These are phyloP conservation scores for Dasyornis broadbenti DNA, from an alignment of 2,113 vertebrate species.

Conservation along the genomic window DNA sequence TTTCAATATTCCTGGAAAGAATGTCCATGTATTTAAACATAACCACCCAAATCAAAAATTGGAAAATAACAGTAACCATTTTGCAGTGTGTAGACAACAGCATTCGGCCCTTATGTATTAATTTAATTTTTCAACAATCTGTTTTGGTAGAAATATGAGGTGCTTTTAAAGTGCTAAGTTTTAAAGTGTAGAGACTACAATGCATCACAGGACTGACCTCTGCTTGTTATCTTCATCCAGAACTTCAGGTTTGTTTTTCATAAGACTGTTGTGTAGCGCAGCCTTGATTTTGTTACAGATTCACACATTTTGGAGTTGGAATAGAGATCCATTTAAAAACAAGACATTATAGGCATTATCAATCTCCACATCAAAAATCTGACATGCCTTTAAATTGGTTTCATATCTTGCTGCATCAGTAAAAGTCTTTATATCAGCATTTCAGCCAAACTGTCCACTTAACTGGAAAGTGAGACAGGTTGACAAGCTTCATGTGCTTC, in stretches of 20 bases:
- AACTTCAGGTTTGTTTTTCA: background rate
- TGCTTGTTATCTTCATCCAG: background rate
- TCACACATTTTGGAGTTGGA: background rate
- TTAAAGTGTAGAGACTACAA: background rate
- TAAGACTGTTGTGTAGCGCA: background rate
- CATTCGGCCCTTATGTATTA: background rate
- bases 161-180: background rate
- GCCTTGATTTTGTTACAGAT: background rate
- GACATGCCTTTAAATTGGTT: background rate
- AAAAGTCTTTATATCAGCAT: background rate
- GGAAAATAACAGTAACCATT: background rate
- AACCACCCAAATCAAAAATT: background rate
- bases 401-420: background rate
- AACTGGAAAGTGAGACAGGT: background rate
- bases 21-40: background rate
- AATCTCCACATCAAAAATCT: background rate
- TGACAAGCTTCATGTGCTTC: background rate
- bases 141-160: fast-evolving
- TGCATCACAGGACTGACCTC: background rate
- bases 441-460: background rate
- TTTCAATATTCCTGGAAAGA: background rate
- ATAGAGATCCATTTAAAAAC: background rate
- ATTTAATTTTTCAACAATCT: background rate
- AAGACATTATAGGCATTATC: background rate
- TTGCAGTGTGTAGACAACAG: background rate